A percentile compares a stretch with the other conserved stretches of the same genome.
Conservation (phyloP, 1,140 invertebrate species). For the Oryctes rhinoceros region DNA sequence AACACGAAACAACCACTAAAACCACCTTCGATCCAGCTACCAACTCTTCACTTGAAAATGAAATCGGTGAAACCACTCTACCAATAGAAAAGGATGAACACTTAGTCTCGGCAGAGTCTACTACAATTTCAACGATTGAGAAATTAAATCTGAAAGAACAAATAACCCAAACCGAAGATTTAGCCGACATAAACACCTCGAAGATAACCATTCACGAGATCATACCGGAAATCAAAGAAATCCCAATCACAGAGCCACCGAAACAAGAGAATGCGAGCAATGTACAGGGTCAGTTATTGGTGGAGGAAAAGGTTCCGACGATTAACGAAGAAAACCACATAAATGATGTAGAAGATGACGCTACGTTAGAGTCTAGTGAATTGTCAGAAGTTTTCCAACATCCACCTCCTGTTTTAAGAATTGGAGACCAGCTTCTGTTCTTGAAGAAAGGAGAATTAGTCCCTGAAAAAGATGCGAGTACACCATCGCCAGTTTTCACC, state of each 20-base stretch:
- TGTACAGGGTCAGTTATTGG: conserved; percentile 48
- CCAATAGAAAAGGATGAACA: not conserved
- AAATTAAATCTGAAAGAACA: conserved; percentile 2
- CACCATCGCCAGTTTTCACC: conserved; percentile 59
- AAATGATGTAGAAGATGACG: conserved; percentile 43
- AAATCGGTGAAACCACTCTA: conserved; percentile 32
- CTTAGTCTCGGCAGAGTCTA: not conserved
- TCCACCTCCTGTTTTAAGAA: conserved; percentile 59
- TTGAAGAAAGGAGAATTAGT: conserved; percentile 59
- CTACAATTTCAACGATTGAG: not conserved
- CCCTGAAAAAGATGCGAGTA: conserved; percentile 57
- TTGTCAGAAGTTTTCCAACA: conserved; percentile 58
- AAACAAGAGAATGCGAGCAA: conserved; percentile 47
- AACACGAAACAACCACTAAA: conserved; percentile 29
- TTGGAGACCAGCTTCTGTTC: conserved; percentile 60
- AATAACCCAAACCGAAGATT: conserved; percentile 4
- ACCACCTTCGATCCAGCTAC: not conserved
- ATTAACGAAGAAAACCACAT: conserved; percentile 57
- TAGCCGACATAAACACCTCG: conserved; percentile 41
- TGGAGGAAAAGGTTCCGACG: conserved; percentile 58
- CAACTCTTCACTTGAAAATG: conserved; percentile 28
- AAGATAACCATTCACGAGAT: conserved; percentile 60
- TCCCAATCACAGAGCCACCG: conserved; percentile 54
- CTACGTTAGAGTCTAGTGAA: conserved; percentile 58
- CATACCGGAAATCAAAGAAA: conserved; percentile 58